These are phyloP conservation scores for Gonatopus flavifemur DNA, from an alignment of 1,140 invertebrate species.

Conservation along the genomic window DNA sequence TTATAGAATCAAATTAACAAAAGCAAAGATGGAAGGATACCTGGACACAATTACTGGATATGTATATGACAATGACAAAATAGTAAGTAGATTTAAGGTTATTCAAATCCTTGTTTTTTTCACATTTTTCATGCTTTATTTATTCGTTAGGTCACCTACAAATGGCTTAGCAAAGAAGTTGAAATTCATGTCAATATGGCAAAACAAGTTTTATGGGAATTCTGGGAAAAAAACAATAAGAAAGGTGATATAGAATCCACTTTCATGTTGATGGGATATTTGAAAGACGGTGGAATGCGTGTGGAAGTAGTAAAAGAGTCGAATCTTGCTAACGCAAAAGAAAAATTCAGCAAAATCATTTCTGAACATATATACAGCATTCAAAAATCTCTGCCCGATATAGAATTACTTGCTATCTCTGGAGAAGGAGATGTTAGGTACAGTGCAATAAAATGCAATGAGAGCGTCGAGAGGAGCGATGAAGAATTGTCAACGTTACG, in stretches of 20 bases:
- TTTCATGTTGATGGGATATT: conserved; percentile 45
- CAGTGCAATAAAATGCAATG: conserved; percentile 46
- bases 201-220: conserved; percentile 47
- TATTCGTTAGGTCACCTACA: conserved; percentile 48
- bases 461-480: conserved; percentile 32
- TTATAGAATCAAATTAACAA: too few species aligned
- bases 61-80: conserved; percentile 42
- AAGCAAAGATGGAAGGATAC: conserved; percentile 26
- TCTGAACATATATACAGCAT: conserved; percentile 55
- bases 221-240: conserved; percentile 39
- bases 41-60: conserved; percentile 29
- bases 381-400: conserved; percentile 44
- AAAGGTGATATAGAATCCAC: conserved; percentile 36
- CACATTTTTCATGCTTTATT: conserved; percentile 1
- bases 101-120: conserved; percentile 2
- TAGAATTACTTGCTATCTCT: conserved; percentile 37
- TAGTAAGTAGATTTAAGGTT: too few species aligned
- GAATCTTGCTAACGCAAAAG: conserved; percentile 33
- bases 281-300: conserved; percentile 40
- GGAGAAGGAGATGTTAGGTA: conserved; percentile 42
- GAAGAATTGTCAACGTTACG: conserved; percentile 32
- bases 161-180: conserved; percentile 53
- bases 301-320: conserved; percentile 46
- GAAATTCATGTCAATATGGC: conserved; percentile 52
- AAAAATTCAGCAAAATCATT: conserved; percentile 45